Base-by-base conservation (phyloP, 2,797 vertebrate species). In the Anas georgica region DNA sequence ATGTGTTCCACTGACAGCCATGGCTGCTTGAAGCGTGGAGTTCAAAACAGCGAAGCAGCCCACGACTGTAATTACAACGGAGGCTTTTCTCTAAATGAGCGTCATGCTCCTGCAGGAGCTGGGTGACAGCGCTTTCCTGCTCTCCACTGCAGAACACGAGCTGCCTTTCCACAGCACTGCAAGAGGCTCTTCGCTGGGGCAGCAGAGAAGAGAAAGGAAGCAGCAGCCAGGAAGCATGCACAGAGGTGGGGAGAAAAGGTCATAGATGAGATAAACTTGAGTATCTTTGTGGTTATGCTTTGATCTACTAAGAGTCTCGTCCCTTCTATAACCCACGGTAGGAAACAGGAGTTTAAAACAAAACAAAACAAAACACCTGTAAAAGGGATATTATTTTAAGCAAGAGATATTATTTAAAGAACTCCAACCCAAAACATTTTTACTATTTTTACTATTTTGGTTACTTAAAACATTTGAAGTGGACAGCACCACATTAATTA, bases 391-490 rank as follows among this genome's bases (percentile, higher is more conserved):
- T 31, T 73, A 23, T 78, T 93, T 64, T 29, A 74, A 52, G 63
- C 1, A 25, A 31, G 5, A 68, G 17, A 33, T 83, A 39, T 6
- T 74, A 54, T 21, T 69, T 85, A 46, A 67, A 91, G 52, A 80
- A 46, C 21, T 64, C 26, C 37, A 46, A 66, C 73, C 45, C 39
- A 74, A 95, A 88, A 81, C 41, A 72, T 67, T 75, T 86, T 91
- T 77, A 58, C 31, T 69, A n/a, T 16, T 12, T 91, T 69, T 86
- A 86, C 78, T 66, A 20, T 26, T 66, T 81, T 66, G 22, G 26
- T 66, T 83, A 78, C 78, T 90, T 83, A 81, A 89, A 95, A 39
- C 88, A 92, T 93, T 74, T 91, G 76, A 46, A 55, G 59, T 45
- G 88, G 73, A 83, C 50, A 73, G n/a, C 66, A 78, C 67, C 25